These are phyloP conservation scores for Tetrao urogallus DNA, from an alignment of 2,113 vertebrate genomes.

Conservation along the genomic window DNA sequence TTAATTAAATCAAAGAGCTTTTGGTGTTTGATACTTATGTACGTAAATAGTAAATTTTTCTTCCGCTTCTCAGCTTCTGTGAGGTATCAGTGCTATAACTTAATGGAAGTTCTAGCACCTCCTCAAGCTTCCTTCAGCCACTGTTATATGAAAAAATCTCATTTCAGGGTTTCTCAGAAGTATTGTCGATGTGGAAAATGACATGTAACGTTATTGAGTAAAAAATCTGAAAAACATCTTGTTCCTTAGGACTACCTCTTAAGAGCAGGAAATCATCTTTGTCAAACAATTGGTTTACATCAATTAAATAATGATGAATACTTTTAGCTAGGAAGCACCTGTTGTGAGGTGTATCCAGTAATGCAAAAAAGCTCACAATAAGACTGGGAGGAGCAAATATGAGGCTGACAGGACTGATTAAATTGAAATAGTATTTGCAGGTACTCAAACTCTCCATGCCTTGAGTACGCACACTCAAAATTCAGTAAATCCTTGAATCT, in stretches of 20 bases:
- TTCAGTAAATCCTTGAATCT: background rate
- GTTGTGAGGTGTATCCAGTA: background rate
- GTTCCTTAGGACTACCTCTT: background rate
- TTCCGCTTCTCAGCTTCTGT: background rate
- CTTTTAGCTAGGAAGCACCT: background rate
- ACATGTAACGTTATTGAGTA: background rate
- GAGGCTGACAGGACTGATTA: background rate
- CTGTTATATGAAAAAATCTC: slow-evolving; percentile 1
- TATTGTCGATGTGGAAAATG: slow-evolving; percentile 1
- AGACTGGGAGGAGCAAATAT: background rate
- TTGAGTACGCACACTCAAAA: background rate
- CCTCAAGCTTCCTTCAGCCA: background rate
- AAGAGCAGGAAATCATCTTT: background rate
- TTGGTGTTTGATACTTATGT: background rate
- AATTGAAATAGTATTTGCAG: background rate
- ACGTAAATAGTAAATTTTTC: background rate
- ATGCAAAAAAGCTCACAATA: background rate
- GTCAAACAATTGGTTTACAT: background rate
- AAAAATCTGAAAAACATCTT: slow-evolving; percentile 3
- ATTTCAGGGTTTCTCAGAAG: slow-evolving; percentile 11
- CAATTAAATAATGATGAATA: background rate
- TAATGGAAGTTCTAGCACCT: slow-evolving; percentile 39
- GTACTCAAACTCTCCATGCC: background rate
- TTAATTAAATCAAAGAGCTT: background rate
- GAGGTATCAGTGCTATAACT: slow-evolving; percentile 1